Evolutionary conservation across 2,888 invertebrate genomes (phyloP).

Genomic region (Drosophila borealis): DNA sequence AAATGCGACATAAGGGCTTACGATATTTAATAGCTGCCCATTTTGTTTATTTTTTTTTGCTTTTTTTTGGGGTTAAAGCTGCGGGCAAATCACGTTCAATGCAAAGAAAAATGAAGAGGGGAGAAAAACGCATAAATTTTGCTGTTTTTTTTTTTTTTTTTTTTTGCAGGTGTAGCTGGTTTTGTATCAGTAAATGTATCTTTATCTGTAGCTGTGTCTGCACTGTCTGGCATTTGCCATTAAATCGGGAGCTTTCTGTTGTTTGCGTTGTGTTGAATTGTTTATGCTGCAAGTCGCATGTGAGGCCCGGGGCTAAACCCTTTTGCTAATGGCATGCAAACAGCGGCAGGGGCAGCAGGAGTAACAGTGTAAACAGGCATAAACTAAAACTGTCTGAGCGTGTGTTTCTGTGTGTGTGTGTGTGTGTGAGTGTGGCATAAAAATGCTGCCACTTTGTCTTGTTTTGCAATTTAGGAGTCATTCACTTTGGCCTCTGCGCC

Average conservation of each 20-base stretch:
- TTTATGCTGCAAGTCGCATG: conserved; percentile 35
- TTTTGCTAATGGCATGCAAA: conserved; percentile 48
- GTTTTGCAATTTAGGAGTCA: conserved; percentile 72
- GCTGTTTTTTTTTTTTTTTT: neutral
- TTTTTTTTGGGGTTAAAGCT: neutral
- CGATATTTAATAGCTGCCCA: conserved; percentile 27
- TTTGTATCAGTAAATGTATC: conserved; percentile 6
- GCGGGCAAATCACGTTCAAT: conserved; percentile 27
- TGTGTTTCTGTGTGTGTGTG: conserved; percentile 14
- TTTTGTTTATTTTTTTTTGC: neutral
- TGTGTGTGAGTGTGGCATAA: conserved; percentile 32
- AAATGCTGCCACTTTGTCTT: conserved; percentile 63
- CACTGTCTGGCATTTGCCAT: conserved; percentile 28
- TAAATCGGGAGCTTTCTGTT: conserved; percentile 32
- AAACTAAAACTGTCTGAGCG: conserved; percentile 33
- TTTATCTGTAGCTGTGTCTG: conserved; percentile 16
- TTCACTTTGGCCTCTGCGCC: conserved; percentile 54
- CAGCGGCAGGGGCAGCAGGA: conserved; percentile 11
- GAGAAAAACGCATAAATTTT: conserved; percentile 19
- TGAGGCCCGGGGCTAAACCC: conserved; percentile 27
- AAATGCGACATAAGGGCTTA: conserved; percentile 28
- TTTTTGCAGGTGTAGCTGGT: conserved; percentile 12
- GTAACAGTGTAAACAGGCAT: conserved; percentile 18
- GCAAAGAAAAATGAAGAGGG: conserved; percentile 8
- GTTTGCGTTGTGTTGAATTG: conserved; percentile 29